Evolutionary conservation across 1,140 invertebrate genomes (phyloP), one percentile per base, ranked within the genome.

Genomic region (Sweltsa coloradensis): DNA sequence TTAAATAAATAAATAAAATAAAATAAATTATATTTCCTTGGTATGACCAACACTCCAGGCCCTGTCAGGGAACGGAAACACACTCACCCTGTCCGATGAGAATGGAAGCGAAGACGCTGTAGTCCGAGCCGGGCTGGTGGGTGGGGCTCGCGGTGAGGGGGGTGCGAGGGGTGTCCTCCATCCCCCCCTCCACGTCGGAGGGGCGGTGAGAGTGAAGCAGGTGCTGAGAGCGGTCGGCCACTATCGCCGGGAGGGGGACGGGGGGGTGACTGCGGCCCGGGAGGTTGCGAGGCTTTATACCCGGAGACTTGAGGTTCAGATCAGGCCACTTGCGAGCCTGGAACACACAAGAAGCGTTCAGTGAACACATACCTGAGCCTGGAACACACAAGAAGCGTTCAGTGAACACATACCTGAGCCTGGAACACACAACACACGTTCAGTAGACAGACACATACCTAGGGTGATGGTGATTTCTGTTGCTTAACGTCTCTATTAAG

Each of bases 261-360:
- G 67, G 65, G 19, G 70, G 61, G 36, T 68, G 64, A 40, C 61
- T 57, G 27, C 64, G 60, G 31, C 58, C 68, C 46, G 75, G 71
- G 11, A 73, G 56, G 53, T 75, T 72, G 29, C 77, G 71, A 1
- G 85, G 80, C 63, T 93, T 92, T 43, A 92, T 90, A 29, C 92
- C 89, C 0, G 89, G 89, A 37, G 85, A 89, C 64, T 95, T 95
- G 39, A 94, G 63, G 49, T 80, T 80, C 49, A 91, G 71, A 40
- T 89, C 81, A 2, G 87, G 87, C 82, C 87, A 92, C 63, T 82
- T 83, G 26, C 89, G 76, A 2, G 84, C 75, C 85, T 89, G 55
- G 3, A 64, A 65, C 51, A 45, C 52, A 57, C 56, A 55, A 52
- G 45, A 42, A 41, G 37, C 27, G 18, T 42, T 36, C 29, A n/a